Base-by-base conservation (phyloP, 53 echinoderm and acorn worm genomes). In the Actinopyga echinites region DNA sequence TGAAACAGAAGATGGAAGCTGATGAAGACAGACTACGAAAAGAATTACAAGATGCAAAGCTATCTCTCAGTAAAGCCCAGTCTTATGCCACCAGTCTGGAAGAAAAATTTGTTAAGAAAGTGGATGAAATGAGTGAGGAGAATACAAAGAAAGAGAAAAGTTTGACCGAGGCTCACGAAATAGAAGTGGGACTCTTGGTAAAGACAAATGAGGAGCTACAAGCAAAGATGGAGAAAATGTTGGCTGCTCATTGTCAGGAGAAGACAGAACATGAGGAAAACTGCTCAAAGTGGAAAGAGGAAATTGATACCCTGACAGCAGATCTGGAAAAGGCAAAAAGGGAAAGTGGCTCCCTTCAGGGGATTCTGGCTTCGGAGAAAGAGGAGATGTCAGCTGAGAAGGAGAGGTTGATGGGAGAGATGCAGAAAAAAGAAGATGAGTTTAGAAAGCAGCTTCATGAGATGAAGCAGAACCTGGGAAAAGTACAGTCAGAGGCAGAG, bases 321-420 rank as follows among this genome's bases (percentile, higher is more conserved):
- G 69, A 82, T 17, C n/a, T 87, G 61, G 57, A 86, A 28, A 80
- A 82, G 19, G 83, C 31, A 54, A 54, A 21, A 56, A 31, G 52
- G 26, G 84, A 69, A 24, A 71, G 55, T 34, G 53, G 20, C 13
- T 56, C 56, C n/a, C 84, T 56, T 52, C 64, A 42, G 24, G 58
- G 30, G 55, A 57, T 55, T 11, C 69, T 82, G 11, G 7, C 26
- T 5, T 21, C 26, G 17, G 38, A 61, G 42, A 24, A 49, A 24
- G 25, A 45, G 30, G 57, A 56, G 22, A 84, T 34, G 25, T 29
- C 49, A 15, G 28, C 24, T 9, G 67, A 23, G 29, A 20, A 43
- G 40, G 66, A 83, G 21, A 83, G 28, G 68, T 31, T 28, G 22
- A 56, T 19, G 15, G 44, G 11, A 21, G 83, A 68, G 30, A 49